phyloP scores from a whole-genome alignment of 1,140 invertebrate species.

The Bombus superbus region DNA sequence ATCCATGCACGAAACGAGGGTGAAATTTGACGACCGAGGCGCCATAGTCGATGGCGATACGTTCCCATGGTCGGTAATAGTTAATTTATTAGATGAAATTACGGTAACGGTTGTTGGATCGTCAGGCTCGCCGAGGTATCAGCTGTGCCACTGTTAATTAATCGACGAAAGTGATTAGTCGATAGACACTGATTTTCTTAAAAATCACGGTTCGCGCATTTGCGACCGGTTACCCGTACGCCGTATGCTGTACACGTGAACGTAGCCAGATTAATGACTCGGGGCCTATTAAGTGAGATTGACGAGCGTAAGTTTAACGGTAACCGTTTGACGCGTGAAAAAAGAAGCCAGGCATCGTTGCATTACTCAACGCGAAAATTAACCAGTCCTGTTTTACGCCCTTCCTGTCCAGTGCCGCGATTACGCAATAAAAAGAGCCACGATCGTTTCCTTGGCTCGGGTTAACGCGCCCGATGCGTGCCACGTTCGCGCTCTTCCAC shows the following conservation, averaged over 20 bases:
- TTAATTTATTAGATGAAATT: neutral
- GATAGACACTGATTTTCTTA: neutral
- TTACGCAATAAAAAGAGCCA: constrained; percentile 5
- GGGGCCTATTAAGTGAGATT: constrained; percentile 30
- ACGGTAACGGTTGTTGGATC: neutral
- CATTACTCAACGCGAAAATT: constrained; percentile 27
- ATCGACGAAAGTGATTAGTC: constrained; percentile 35
- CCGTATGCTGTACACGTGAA: no score
- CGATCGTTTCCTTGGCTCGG: constrained; percentile 20
- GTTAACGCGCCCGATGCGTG: constrained; percentile 25
- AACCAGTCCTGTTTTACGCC: constrained; percentile 11
- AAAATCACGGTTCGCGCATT: neutral
- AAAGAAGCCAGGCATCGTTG: neutral
- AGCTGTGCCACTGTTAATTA: constrained; percentile 37
- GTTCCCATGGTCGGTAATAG: neutral
- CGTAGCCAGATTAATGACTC: constrained; percentile 32
- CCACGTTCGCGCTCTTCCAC: neutral
- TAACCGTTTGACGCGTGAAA: constrained; percentile 26
- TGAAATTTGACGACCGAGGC: neutral
- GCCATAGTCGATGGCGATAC: no score
- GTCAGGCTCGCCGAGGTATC: neutral
- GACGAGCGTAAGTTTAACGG: constrained; percentile 35
- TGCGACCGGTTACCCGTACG: neutral
- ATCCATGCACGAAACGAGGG: neutral
- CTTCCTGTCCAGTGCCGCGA: neutral